A percentile compares a stretch with the other conserved stretches of the same genome.
Conservation (phyloP, 2,888 invertebrate genomes). For the Phyllotreta cruciferae region DNA sequence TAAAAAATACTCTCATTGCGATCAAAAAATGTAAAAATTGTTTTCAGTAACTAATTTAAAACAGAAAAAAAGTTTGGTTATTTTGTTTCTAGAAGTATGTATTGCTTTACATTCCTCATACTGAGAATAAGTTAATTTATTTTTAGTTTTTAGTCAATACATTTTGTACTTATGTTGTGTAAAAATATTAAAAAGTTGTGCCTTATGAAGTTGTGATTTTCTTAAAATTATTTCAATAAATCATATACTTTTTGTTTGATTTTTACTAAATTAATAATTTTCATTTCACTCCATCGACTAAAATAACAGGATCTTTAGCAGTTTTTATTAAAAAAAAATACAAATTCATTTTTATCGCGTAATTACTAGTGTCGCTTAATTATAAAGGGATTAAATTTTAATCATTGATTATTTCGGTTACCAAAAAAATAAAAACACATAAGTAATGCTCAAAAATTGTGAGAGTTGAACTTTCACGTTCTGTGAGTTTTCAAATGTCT, state of each 20-base stretch:
- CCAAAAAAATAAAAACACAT: background rate
- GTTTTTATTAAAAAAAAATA: no score
- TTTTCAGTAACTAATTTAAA: background rate
- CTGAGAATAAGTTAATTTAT: slow-evolving; percentile 31
- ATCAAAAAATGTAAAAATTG: background rate
- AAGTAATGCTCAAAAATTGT: background rate
- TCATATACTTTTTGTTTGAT: background rate
- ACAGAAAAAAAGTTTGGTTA: background rate
- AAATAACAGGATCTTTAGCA: no score
- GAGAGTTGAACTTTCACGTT: slow-evolving; percentile 21
- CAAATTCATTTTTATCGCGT: no score
- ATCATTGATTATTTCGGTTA: background rate
- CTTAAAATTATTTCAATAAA: slow-evolving; percentile 18
- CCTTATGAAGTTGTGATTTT: slow-evolving; percentile 47
- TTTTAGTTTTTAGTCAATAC: slow-evolving; percentile 32
- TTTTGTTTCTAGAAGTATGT: slow-evolving; percentile 17
- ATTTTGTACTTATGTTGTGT: slow-evolving; percentile 42
- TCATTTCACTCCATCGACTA: no score
- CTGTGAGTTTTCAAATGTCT: slow-evolving; percentile 59
- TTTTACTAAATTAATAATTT: no score
- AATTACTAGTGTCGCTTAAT: no score
- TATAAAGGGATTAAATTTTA: no score
- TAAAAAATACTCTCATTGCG: background rate
- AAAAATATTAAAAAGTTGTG: slow-evolving; percentile 40
- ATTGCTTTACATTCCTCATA: slow-evolving; percentile 36